A percentile compares a stretch with the other conserved stretches of the same genome.
These are phyloP conservation scores for Lycaena phlaeas DNA, from an alignment of 2,888 invertebrate species.

Conservation along the genomic window DNA sequence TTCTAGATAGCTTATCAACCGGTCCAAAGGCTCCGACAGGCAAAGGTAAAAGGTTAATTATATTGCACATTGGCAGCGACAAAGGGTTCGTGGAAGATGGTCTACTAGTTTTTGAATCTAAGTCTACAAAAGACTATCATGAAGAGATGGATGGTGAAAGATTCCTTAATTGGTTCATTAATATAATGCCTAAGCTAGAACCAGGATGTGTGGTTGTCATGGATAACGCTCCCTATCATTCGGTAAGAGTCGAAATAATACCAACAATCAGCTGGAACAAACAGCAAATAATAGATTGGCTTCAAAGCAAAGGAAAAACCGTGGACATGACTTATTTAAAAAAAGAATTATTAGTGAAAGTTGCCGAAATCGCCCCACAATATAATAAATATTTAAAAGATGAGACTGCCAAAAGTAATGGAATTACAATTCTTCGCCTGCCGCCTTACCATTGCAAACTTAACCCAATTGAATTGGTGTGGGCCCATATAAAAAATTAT, in stretches of 20 bases:
- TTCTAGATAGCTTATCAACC: too few species aligned
- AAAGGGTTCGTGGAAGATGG: neutral
- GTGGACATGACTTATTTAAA: constrained; percentile 14
- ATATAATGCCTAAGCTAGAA: constrained; percentile 8
- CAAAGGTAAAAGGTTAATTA: too few species aligned
- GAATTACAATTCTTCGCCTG: constrained; percentile 12
- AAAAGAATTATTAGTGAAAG: constrained; percentile 12
- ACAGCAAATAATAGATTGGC: constrained; percentile 7
- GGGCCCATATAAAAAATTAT: constrained; percentile 11
- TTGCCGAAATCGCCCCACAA: constrained; percentile 12
- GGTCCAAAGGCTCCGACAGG: too few species aligned
- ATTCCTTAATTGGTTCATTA: neutral
- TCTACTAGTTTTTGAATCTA: constrained; percentile 4
- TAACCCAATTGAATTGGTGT: constrained; percentile 2
- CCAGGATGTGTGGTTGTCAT: constrained; percentile 6
- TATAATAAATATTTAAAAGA: constrained; percentile 12
- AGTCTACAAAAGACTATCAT: constrained; percentile 4
- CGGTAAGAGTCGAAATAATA: neutral
- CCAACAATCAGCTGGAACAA: neutral
- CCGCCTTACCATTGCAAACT: constrained; percentile 11
- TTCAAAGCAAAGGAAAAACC: neutral
- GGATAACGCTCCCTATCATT: constrained; percentile 12
- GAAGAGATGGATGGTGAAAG: neutral
- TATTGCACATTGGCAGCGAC: too few species aligned
- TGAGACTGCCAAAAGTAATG: constrained; percentile 11